Percentiles rank a stretch among this genome's conserved stretches.
These are phyloP conservation scores for Drosophila suzukii DNA, from an alignment of 1,140 invertebrate genomes.

Conservation along the genomic window DNA sequence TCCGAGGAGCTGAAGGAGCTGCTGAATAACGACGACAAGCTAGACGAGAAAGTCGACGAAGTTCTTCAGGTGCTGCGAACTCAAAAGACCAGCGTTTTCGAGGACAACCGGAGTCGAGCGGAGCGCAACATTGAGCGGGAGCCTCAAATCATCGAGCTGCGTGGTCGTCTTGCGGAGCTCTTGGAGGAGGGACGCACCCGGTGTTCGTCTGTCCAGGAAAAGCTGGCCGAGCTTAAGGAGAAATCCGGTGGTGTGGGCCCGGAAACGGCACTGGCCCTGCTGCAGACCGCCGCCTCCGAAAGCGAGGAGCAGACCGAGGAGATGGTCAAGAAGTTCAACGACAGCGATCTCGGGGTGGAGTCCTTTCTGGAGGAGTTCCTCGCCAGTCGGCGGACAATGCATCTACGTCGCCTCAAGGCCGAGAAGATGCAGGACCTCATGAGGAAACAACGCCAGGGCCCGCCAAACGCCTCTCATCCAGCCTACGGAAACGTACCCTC, in stretches of 20 bases:
- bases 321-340: conserved; percentile 90
- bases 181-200: conserved; percentile 89
- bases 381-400: conserved; percentile 90
- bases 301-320: conserved; percentile 95
- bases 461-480: conserved; percentile 18
- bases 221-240: conserved; percentile 88
- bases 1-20: conserved; percentile 93
- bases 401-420: conserved; percentile 92
- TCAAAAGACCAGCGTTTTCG: conserved; percentile 94
- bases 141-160: conserved; percentile 90
- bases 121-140: conserved; percentile 94
- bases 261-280: conserved; percentile 92
- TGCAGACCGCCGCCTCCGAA: conserved; percentile 94
- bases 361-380: conserved; percentile 92
- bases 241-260: conserved; percentile 89
- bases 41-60: conserved; percentile 91
- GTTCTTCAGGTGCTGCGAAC: conserved; percentile 90
- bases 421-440: conserved; percentile 94
- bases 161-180: conserved; percentile 88
- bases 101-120: conserved; percentile 93
- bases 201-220: conserved; percentile 88
- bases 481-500: conserved; percentile 59
- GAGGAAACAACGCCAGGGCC: conserved; percentile 80
- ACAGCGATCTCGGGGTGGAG: conserved; percentile 90
- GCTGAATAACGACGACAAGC: conserved; percentile 92